Base-by-base conservation (phyloP, 1,140 invertebrate species). In the Paracyclopina nana region DNA sequence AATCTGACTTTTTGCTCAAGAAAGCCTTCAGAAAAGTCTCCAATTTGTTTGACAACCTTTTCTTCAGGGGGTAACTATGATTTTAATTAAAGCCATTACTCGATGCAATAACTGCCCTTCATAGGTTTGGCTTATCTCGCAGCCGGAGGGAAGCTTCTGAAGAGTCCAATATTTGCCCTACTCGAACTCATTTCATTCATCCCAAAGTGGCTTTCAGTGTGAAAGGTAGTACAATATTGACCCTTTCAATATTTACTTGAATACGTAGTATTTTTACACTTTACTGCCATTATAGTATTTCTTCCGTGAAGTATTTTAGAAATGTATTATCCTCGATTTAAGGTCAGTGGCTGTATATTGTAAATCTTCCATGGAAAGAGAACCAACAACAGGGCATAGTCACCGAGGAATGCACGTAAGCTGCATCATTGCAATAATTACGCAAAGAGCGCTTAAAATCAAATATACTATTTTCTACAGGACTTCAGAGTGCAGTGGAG, bases 321-420 rank as follows among this genome's bases (percentile, higher is more conserved):
- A n/a, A n/a, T n/a, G n/a, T n/a, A n/a, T n/a, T n/a, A n/a, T n/a
- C n/a, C n/a, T n/a, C n/a, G n/a, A n/a, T n/a, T n/a, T n/a, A n/a
- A n/a, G 34, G 34, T 38, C 34, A 38, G 20, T 38, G 34, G 34
- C 14, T 38, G 34, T 38, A 38, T 20, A 38, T 38, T 38, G 34
- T 38, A 20, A 38, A 38, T 9, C 34, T 38, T 38, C 34, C 34
- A 2, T 20, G 34, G 20, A 20, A 20, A 16, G n/a, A n/a, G 20
- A 20, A n/a, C n/a, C 34, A 38, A 16, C 34, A 38, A 38, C 34
- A 20, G 34, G n/a, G n/a, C n/a, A 38, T 38, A 16, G n/a, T 38
- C 8, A 16, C 34, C 5, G 34, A 38, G 20, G 34, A 38, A 8
- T 38, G 34, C 20, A 16, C 20, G 34, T 38, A 38, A 38, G 34